Percentiles rank a stretch among this genome's conserved stretches.
These are phyloP conservation scores for Micromys minutus DNA, from an alignment of 2,113 vertebrate genomes.

Conservation along the genomic window DNA sequence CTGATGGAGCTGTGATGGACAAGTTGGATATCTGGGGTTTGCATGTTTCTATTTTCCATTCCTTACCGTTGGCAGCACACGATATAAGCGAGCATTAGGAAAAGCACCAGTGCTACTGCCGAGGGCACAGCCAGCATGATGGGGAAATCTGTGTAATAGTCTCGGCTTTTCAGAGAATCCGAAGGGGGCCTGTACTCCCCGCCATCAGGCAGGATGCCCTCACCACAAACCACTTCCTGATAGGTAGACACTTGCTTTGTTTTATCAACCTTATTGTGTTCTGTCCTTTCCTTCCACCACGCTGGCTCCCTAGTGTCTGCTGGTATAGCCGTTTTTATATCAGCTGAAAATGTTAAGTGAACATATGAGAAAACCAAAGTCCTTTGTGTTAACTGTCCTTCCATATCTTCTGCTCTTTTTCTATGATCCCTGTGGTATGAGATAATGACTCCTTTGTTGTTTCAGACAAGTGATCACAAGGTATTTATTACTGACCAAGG, in stretches of 20 bases:
- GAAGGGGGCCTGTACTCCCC: constrained; percentile 97
- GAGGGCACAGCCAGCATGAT: constrained; percentile 96
- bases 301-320: too few species aligned
- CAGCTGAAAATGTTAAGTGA: constrained; percentile 15
- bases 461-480: constrained; percentile 16
- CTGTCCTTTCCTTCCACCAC: too few species aligned
- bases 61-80: constrained; percentile 99
- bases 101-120: constrained; percentile 95
- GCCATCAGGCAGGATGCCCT: constrained; percentile 93
- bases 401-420: not conserved
- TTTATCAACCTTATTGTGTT: constrained; percentile 95
- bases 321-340: not conserved
- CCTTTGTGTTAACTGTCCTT: not conserved
- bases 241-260: constrained; percentile 92
- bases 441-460: not conserved
- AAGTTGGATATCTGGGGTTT: constrained; percentile 99
- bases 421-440: not conserved
- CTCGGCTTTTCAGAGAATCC: constrained; percentile 93
- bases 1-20: constrained; percentile 99
- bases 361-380: not conserved
- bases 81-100: constrained; percentile 96
- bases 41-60: constrained; percentile 99
- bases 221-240: constrained; percentile 89
- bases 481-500: not conserved
- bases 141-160: constrained; percentile 97